These are phyloP conservation scores for Clepsis dumicolana DNA, from an alignment of 2,888 invertebrate species.

Conservation along the genomic window DNA sequence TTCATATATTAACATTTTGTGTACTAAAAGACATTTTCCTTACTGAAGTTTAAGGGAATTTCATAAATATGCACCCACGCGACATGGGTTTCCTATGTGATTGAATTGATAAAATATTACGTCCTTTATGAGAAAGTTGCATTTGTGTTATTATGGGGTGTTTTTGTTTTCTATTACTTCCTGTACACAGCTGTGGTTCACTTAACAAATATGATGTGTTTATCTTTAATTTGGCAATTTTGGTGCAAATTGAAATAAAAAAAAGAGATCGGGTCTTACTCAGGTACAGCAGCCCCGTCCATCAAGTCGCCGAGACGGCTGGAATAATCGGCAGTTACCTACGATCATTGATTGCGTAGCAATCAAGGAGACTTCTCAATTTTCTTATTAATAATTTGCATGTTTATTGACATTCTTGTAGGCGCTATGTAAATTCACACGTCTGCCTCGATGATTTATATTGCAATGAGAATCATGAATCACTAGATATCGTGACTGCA, in stretches of 20 bases:
- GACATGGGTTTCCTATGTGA: slow-evolving; percentile 17
- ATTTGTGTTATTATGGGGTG: slow-evolving; percentile 4
- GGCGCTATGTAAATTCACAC: slow-evolving; percentile 73
- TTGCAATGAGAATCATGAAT: slow-evolving; percentile 75
- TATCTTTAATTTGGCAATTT: background rate
- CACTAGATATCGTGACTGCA: slow-evolving; percentile 78
- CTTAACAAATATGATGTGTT: background rate
- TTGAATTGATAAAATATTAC: slow-evolving; percentile 33
- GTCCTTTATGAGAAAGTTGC: slow-evolving; percentile 10
- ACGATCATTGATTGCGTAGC: slow-evolving; percentile 38
- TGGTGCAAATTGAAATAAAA: background rate
- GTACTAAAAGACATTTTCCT: slow-evolving; percentile 49
- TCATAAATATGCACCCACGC: slow-evolving; percentile 40
- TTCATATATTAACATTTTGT: slow-evolving; percentile 67
- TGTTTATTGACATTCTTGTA: slow-evolving; percentile 66
- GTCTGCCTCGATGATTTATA: slow-evolving; percentile 71
- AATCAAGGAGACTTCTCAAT: slow-evolving; percentile 43
- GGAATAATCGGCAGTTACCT: slow-evolving; percentile 7
- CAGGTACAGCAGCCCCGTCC: slow-evolving; percentile 21
- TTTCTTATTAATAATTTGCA: slow-evolving; percentile 58
- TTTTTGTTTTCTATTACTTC: slow-evolving; percentile 5
- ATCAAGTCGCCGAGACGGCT: background rate
- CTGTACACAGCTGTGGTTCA: background rate
- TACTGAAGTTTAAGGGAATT: slow-evolving; percentile 16
- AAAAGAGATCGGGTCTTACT: background rate